A percentile compares a stretch with the other conserved stretches of the same genome.
These are phyloP conservation scores for Gallinago paraguaiae DNA, from an alignment of 2,113 vertebrate genomes.

Conservation along the genomic window DNA sequence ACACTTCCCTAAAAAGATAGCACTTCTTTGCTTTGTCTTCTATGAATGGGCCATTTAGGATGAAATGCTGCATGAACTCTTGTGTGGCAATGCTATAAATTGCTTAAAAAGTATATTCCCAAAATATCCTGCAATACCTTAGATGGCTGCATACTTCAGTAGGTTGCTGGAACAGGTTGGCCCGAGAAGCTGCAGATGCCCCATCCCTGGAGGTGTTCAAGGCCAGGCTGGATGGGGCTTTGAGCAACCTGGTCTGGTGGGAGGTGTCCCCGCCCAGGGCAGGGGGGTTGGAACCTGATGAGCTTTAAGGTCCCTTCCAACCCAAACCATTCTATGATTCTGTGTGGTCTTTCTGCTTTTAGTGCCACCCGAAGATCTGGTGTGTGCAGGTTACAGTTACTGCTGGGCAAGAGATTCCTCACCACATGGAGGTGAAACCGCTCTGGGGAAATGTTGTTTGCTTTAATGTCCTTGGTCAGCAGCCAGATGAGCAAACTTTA, in stretches of 20 bases:
- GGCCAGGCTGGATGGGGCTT: no score
- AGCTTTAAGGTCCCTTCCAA: no score
- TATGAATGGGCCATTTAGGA: background rate
- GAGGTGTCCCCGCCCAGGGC: no score
- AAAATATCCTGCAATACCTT: rapidly evolving
- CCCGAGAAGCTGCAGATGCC: no score
- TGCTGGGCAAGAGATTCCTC: background rate
- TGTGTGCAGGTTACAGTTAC: background rate
- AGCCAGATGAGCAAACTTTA: background rate
- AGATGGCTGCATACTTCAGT: background rate
- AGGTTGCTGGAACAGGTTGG: background rate
- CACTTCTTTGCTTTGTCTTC: background rate
- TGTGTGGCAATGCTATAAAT: background rate
- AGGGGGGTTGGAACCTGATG: no score
- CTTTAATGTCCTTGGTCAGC: background rate
- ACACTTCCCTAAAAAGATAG: background rate
- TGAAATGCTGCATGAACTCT: background rate
- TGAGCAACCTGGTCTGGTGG: no score
- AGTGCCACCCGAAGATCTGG: background rate
- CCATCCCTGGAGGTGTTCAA: no score
- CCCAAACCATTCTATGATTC: no score
- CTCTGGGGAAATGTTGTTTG: background rate
- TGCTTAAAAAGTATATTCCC: background rate
- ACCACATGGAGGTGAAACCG: background rate
- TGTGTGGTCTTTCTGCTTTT: background rate